Base-by-base conservation (phyloP, 2,888 invertebrate genomes). In the Venustoraphidia nigricollis region DNA sequence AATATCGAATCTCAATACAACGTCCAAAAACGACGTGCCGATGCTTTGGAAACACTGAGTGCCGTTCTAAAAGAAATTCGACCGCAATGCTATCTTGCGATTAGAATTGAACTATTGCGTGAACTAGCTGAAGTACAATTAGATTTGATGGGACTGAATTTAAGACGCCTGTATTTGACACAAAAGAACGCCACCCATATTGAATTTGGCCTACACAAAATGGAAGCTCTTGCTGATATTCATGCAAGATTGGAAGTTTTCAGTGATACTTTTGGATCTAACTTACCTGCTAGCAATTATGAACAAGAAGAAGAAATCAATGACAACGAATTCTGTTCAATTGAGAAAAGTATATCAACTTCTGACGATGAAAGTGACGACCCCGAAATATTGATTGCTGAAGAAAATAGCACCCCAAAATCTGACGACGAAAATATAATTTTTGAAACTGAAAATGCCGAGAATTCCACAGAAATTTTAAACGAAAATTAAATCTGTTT, bases 101-200 rank as follows among this genome's bases (percentile, higher is more conserved):
- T 67, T 11, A 64, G 63, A 47, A 59, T 68, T 11, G 68, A 69
- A 55, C 52, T 70, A 27, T 56, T 66, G 10, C 59, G 73, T 37
- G 77, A 78, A 57, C 62, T 78, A 37, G 74, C 77, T 1, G 77
- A 78, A 56, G 76, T 77, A 2, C 78, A 78, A 55, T 63, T 78
- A 46, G 78, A 79, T 56, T 61, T 79, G 52, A 75, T 78, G 76
- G 73, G 75, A 5, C 61, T 78, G 37, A 78, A 79, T 58, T 61
- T 78, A 50, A 73, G 74, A 55, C 72, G 73, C 53, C 61, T 78
- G 39, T 76, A 59, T 52, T 53, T 55, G 41, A 54, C 53, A 50
- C 55, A 56, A 50, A 54, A 57, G 56, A 52, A 51, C 34, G 44
- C 9, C 40, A 10, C 9, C 9, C 40, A 39, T n/a, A 39, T 34